phyloP scores from a whole-genome alignment of 2,888 invertebrate genomes.

The Cephus spinipes region DNA sequence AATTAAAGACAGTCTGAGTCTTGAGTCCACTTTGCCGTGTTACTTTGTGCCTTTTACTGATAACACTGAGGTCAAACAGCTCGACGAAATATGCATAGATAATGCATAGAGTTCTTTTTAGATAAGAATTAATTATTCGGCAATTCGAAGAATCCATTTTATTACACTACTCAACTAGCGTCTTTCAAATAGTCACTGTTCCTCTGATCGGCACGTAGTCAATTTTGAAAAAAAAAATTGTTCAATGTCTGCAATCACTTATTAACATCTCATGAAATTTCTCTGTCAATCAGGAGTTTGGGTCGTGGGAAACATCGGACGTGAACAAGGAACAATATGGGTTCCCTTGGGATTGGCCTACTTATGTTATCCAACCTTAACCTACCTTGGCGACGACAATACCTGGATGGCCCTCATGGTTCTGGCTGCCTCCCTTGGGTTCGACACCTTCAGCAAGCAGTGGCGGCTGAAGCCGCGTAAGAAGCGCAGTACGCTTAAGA shows the following conservation, averaged over 20 bases:
- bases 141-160: background rate
- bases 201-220: no score
- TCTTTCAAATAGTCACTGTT: no score
- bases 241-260: background rate
- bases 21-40: background rate
- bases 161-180: background rate
- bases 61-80: background rate
- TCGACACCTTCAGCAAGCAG: slow-evolving; percentile 81
- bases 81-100: background rate
- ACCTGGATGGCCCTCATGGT: slow-evolving; percentile 78
- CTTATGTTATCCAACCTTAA: slow-evolving; percentile 75
- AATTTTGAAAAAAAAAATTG: background rate
- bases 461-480: slow-evolving; percentile 79
- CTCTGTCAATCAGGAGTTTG: slow-evolving; percentile 78
- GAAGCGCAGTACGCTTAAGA: slow-evolving; percentile 62
- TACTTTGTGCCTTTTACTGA: background rate
- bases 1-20: background rate
- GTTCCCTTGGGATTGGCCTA: slow-evolving; percentile 79
- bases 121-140: background rate
- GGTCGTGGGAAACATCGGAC: slow-evolving; percentile 91
- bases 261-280: background rate
- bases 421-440: slow-evolving; percentile 75
- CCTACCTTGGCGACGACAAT: slow-evolving; percentile 80
- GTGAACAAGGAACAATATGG: slow-evolving; percentile 80
- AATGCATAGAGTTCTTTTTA: background rate